phyloP scores from a whole-genome alignment of 2,113 vertebrate genomes.

The Microtus ochrogaster region DNA sequence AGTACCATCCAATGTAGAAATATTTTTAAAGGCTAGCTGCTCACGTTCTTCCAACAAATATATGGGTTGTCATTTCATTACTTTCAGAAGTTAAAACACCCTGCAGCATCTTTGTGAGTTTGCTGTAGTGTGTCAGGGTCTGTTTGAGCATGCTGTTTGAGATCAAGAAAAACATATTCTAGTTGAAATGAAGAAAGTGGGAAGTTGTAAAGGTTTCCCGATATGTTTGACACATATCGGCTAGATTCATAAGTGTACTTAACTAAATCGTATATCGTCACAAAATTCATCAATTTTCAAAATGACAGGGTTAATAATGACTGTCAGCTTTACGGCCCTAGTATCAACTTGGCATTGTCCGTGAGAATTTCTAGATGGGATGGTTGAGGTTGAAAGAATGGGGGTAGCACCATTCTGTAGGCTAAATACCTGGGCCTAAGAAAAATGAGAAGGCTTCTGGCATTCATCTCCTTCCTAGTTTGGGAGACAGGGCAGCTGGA shows the following conservation, averaged over 20 bases:
- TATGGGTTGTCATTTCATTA: background rate
- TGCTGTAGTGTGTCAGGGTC: background rate
- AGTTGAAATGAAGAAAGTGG: background rate
- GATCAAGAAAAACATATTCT: background rate
- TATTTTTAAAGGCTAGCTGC: background rate
- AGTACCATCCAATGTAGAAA: background rate
- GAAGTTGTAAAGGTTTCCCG: accelerated
- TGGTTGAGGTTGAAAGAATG: background rate
- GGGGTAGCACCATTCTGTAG: background rate
- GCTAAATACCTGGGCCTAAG: background rate
- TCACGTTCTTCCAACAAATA: background rate
- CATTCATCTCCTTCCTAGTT: background rate
- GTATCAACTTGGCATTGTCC: background rate
- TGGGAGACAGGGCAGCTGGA: background rate
- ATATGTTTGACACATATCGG: background rate
- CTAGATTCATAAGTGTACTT: background rate
- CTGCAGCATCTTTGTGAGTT: background rate
- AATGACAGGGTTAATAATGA: background rate
- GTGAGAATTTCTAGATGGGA: background rate
- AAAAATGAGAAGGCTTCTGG: background rate
- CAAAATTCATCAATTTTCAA: background rate
- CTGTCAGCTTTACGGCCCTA: background rate
- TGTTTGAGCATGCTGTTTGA: background rate
- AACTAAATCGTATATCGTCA: background rate
- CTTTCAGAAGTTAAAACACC: background rate